phyloP scores from a whole-genome alignment of 2,888 invertebrate species.

The Bhutanitis thaidina region DNA sequence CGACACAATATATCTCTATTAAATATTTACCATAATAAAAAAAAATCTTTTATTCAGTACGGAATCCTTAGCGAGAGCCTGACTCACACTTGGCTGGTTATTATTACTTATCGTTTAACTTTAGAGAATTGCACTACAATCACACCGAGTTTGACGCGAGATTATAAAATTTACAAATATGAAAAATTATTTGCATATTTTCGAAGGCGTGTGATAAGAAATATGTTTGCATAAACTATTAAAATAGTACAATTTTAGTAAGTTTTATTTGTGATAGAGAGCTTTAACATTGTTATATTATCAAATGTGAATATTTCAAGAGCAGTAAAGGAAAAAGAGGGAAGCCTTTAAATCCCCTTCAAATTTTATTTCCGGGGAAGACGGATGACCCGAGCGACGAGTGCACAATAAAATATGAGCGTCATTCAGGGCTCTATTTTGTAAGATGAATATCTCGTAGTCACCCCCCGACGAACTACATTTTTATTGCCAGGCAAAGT shows the following conservation, averaged over 20 bases:
- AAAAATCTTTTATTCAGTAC: no score
- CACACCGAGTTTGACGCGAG: no score
- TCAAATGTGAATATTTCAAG: not conserved
- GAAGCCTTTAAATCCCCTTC: conserved; percentile 18
- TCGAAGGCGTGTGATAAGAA: no score
- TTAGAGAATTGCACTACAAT: no score
- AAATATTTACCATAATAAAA: no score
- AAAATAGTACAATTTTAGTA: no score
- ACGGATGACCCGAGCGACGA: conserved; percentile 14
- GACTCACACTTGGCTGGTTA: no score
- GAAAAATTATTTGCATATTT: not conserved
- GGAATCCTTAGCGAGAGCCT: no score
- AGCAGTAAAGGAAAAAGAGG: conserved; percentile 8
- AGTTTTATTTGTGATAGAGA: not conserved
- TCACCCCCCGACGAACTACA: conserved; percentile 10
- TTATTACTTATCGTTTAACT: no score
- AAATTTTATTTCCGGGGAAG: conserved; percentile 17
- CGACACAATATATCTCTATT: no score
- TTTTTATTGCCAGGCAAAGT: conserved; percentile 3
- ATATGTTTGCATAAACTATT: no score
- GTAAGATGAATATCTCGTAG: conserved; percentile 12
- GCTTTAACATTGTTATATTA: not conserved
- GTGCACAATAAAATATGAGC: conserved; percentile 21
- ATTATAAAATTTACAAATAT: no score
- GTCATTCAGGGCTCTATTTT: conserved; percentile 15